Percentiles rank a stretch among this genome's conserved stretches.
phyloP scores from a whole-genome alignment of 2,888 invertebrate genomes.

The Calameuta idolon region DNA sequence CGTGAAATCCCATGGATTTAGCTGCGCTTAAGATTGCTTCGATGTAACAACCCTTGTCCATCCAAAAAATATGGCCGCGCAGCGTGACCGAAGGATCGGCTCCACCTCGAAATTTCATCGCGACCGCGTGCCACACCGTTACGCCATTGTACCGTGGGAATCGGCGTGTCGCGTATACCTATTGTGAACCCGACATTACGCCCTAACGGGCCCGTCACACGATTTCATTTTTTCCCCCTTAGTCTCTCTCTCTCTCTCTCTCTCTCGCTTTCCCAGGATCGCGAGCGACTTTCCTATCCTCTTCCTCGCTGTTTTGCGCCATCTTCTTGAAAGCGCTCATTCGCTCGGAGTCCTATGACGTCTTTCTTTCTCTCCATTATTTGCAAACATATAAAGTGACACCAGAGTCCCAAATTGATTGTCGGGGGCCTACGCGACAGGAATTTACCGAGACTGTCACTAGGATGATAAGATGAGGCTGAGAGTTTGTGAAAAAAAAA shows the following conservation, averaged over 20 bases:
- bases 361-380: neutral
- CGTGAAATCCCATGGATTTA: neutral
- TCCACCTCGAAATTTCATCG: neutral
- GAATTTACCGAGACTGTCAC: neutral
- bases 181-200: neutral
- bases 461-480: no score
- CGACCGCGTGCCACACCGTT: neutral
- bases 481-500: neutral
- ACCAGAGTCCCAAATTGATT: neutral
- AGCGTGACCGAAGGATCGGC: neutral
- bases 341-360: neutral
- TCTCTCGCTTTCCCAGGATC: neutral
- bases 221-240: neutral
- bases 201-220: slow-evolving; percentile 7
- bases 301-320: neutral
- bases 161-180: neutral
- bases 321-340: neutral
- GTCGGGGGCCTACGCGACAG: neutral
- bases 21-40: neutral
- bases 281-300: neutral
- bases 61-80: neutral
- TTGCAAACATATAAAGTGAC: neutral
- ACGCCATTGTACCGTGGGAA: neutral
- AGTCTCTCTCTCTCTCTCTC: neutral
- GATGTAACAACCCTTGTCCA: neutral